Evolutionary conservation across 37 sponge, comb jelly and placozoan genomes (phyloP).

Genomic region (Corticium candelabrum): DNA sequence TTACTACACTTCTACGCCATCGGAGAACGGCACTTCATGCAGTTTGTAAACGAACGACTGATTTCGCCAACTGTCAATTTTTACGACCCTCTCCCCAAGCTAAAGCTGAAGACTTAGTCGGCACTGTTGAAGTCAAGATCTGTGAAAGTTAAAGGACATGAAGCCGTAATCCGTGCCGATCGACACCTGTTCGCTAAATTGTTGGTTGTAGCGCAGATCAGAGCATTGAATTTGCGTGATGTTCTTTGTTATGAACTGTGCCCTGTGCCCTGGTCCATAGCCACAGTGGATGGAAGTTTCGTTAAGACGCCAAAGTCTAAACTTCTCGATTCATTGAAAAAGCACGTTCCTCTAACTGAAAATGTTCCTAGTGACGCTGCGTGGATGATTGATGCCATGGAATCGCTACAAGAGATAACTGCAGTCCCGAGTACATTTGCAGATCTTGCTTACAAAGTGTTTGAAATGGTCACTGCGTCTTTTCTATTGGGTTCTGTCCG

Average conservation of each 20-base stretch:
- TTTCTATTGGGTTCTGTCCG: not conserved
- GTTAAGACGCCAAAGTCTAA: not conserved
- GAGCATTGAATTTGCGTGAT: not conserved
- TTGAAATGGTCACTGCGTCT: not conserved
- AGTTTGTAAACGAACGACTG: not conserved
- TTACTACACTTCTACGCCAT: not conserved
- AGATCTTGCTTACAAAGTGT: not conserved
- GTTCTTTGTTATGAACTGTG: not conserved
- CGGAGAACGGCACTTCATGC: not conserved
- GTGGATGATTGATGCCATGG: conserved; percentile 2
- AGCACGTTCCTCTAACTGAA: not conserved
- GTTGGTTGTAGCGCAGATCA: not conserved
- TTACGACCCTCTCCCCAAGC: not conserved
- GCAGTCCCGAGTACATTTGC: not conserved
- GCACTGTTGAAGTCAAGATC: not conserved
- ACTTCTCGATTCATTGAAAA: not conserved
- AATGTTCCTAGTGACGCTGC: not conserved
- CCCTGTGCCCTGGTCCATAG: not conserved
- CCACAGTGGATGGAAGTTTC: not conserved
- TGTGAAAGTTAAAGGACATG: not conserved
- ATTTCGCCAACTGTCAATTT: not conserved
- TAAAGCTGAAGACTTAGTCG: not conserved
- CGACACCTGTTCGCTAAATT: not conserved
- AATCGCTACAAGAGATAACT: not conserved
- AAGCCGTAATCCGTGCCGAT: not conserved